Percentiles rank a stretch among this genome's conserved stretches.
Conservation (phyloP, 2,888 invertebrate species). For the Antheraea yamamai region DNA sequence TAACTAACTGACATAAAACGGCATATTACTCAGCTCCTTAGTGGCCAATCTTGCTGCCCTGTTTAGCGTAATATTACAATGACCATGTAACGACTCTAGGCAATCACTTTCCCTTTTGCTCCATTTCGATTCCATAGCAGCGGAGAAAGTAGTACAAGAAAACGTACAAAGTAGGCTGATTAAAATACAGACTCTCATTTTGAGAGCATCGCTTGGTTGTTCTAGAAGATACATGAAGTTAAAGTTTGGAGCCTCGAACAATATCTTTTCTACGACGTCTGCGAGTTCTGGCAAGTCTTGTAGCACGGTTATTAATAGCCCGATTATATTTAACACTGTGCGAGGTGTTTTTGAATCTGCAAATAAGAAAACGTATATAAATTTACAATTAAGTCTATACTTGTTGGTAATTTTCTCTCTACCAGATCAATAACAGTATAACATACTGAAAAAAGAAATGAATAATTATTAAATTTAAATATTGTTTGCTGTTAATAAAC, state of each 20-base stretch:
- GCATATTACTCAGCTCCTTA: conserved; percentile 80
- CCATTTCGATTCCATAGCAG: conserved; percentile 82
- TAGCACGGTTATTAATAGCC: conserved; percentile 87
- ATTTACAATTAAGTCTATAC: no score
- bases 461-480: no score
- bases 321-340: conserved; percentile 86
- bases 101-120: conserved; percentile 80
- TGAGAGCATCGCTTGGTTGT: conserved; percentile 80
- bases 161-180: conserved; percentile 86
- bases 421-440: no score
- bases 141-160: conserved; percentile 84
- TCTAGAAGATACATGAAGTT: conserved; percentile 82
- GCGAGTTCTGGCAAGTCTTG: conserved; percentile 89
- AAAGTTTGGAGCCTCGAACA: conserved; percentile 77
- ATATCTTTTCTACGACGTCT: conserved; percentile 87
- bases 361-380: conserved; percentile 29
- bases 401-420: no score
- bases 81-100: conserved; percentile 83
- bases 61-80: conserved; percentile 84
- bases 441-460: no score
- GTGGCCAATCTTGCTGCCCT: conserved; percentile 82
- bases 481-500: no score
- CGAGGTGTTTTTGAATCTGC: conserved; percentile 81
- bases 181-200: conserved; percentile 87
- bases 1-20: conserved; percentile 63